phyloP scores from a whole-genome alignment of 2,888 invertebrate genomes.

The Idaea straminata region DNA sequence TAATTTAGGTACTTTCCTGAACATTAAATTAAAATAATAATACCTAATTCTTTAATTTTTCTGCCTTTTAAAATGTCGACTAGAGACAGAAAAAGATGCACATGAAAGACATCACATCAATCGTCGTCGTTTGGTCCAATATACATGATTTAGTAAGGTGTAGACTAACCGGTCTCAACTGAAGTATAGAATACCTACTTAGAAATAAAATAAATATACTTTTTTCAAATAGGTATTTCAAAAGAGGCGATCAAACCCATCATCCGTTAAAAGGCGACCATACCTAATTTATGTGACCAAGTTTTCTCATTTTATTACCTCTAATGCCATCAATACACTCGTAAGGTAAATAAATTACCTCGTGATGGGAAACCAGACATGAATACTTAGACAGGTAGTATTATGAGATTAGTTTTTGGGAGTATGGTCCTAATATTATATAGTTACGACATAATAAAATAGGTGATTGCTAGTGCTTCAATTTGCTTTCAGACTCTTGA shows the following conservation, averaged over 20 bases:
- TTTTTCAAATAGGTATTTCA: constrained; percentile 6
- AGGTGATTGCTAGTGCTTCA: not conserved
- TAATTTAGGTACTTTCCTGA: too few relatives aligned
- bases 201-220: not conserved
- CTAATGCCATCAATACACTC: constrained; percentile 25
- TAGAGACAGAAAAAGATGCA: too few relatives aligned
- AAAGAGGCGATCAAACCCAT: constrained; percentile 9
- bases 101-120: too few relatives aligned
- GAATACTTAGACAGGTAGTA: constrained; percentile 28
- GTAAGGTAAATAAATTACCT: constrained; percentile 24
- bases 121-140: too few relatives aligned
- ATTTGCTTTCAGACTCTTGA: not conserved
- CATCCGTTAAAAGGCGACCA: constrained; percentile 14
- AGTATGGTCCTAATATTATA: constrained; percentile 19
- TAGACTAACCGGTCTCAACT: too few relatives aligned
- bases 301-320: constrained; percentile 25
- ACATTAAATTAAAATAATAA: too few relatives aligned
- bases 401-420: constrained; percentile 28
- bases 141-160: too few relatives aligned
- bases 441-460: constrained; percentile 29
- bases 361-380: constrained; percentile 21
- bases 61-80: too few relatives aligned
- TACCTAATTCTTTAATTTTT: too few relatives aligned
- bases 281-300: constrained; percentile 13
- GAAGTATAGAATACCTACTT: not conserved